Percentiles rank a stretch among this genome's conserved stretches.
Conservation (phyloP, 2,113 vertebrate genomes). For the Chaetodon auriga region DNA sequence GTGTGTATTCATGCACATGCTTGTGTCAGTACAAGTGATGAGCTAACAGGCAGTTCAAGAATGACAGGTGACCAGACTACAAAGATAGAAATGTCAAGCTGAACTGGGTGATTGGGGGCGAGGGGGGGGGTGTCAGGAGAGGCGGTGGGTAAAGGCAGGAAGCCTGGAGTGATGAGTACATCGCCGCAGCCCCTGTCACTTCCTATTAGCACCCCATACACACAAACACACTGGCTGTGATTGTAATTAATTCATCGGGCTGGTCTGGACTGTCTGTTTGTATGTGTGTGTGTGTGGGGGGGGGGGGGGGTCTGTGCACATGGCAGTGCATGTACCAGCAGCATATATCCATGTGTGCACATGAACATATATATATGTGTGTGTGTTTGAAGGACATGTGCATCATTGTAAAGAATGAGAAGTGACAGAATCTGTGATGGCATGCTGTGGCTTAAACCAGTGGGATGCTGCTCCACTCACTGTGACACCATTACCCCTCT, state of each 20-base stretch:
- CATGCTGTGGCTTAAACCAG: conserved; percentile 71
- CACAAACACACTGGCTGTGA: conserved; percentile 62
- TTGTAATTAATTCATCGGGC: conserved; percentile 77
- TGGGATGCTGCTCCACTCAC: conserved; percentile 61
- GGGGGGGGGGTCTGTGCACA: conserved; percentile 5
- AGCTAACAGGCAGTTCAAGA: conserved; percentile 70
- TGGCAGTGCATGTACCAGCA: conserved; percentile 12
- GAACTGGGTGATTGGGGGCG: conserved; percentile 55
- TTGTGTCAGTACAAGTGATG: conserved; percentile 56
- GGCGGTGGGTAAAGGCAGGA: conserved; percentile 53
- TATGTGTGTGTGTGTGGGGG: conserved; percentile 18
- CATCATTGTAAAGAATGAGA: conserved; percentile 62
- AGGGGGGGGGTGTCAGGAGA: conserved; percentile 34
- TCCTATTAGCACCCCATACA: conserved; percentile 74
- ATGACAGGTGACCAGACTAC: conserved; percentile 78
- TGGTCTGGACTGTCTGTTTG: conserved; percentile 28
- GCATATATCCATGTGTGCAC: conserved; percentile 16
- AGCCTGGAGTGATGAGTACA: conserved; percentile 76
- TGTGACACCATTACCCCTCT: conserved; percentile 68
- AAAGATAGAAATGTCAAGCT: conserved; percentile 81
- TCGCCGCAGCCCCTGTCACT: conserved; percentile 79
- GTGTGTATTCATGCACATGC: conserved; percentile 30
- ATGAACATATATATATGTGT: background rate
- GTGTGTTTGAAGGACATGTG: conserved; percentile 22
- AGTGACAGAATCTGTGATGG: conserved; percentile 65